These are phyloP conservation scores for Panulirus ornatus DNA, from an alignment of 1,140 invertebrate species.

Conservation along the genomic window DNA sequence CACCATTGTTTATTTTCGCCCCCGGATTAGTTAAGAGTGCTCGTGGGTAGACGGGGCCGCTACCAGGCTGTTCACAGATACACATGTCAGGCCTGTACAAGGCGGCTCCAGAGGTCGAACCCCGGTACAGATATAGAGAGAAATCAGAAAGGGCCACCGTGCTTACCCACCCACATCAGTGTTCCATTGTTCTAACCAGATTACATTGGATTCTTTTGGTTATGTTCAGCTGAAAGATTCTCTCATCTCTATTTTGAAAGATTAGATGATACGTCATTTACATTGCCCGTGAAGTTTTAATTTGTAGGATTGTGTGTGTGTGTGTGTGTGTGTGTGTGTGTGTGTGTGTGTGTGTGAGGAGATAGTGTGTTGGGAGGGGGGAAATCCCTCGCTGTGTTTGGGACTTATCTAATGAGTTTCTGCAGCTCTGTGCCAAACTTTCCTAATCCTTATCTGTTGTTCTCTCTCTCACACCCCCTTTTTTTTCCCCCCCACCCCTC, in stretches of 20 bases:
- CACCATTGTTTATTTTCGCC: background rate
- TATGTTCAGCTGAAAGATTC: no score
- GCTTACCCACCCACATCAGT: no score
- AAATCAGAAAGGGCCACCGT: background rate
- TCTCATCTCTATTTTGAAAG: no score
- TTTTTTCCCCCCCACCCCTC: background rate
- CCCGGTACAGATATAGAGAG: background rate
- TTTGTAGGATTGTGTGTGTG: background rate
- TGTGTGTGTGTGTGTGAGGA: constrained; percentile 35
- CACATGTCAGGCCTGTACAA: no score
- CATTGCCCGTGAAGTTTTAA: background rate
- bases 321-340: constrained; percentile 32
- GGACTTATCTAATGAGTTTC: background rate
- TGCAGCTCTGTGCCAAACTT: background rate
- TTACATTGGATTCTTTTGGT: no score
- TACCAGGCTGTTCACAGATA: no score
- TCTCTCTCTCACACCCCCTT: background rate
- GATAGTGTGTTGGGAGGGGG: background rate
- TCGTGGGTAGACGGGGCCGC: background rate
- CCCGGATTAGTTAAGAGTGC: background rate
- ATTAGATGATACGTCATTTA: no score
- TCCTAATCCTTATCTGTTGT: background rate
- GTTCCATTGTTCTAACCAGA: no score
- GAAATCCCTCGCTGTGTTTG: constrained; percentile 1
- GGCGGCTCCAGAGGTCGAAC: no score